Percentiles rank a stretch among this genome's conserved stretches.
Evolutionary conservation across 2,888 invertebrate species (phyloP).

Genomic region (Allolobophora icterica): DNA sequence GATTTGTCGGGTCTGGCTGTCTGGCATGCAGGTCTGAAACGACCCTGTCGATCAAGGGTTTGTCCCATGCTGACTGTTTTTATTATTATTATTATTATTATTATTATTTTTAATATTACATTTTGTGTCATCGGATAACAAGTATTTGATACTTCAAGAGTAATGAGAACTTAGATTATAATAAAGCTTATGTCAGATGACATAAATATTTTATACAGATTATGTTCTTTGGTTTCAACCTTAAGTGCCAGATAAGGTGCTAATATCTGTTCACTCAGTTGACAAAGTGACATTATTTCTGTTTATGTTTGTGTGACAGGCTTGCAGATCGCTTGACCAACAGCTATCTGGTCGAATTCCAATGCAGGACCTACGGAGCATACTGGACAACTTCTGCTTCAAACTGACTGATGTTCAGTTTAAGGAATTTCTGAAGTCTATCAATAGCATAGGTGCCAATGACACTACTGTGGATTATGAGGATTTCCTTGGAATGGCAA

Average conservation of each 20-base stretch:
- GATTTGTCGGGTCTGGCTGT: no score
- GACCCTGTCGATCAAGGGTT: no score
- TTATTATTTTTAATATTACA: no score
- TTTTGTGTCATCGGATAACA: no score
- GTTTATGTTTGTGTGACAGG: slow-evolving; percentile 50
- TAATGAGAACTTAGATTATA: no score
- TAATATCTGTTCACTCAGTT: not conserved
- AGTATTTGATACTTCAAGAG: no score
- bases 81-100: no score
- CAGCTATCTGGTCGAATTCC: slow-evolving; percentile 53
- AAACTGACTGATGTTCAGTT: slow-evolving; percentile 59
- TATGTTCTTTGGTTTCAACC: no score
- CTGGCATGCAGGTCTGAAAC: no score
- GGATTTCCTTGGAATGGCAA: slow-evolving; percentile 53
- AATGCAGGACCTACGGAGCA: slow-evolving; percentile 56
- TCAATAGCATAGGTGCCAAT: slow-evolving; percentile 48
- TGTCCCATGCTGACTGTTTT: no score
- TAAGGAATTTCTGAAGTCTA: slow-evolving; percentile 52
- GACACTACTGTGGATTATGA: slow-evolving; percentile 56
- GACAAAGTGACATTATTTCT: not conserved
- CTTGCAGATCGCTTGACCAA: slow-evolving; percentile 60
- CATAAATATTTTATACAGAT: not conserved
- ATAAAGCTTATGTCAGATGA: no score
- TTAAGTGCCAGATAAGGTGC: not conserved
- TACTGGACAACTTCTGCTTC: slow-evolving; percentile 62